A percentile compares a stretch with the other conserved stretches of the same genome.
Conservation (phyloP, 2,888 invertebrate species). For the Tholera decimalis region DNA sequence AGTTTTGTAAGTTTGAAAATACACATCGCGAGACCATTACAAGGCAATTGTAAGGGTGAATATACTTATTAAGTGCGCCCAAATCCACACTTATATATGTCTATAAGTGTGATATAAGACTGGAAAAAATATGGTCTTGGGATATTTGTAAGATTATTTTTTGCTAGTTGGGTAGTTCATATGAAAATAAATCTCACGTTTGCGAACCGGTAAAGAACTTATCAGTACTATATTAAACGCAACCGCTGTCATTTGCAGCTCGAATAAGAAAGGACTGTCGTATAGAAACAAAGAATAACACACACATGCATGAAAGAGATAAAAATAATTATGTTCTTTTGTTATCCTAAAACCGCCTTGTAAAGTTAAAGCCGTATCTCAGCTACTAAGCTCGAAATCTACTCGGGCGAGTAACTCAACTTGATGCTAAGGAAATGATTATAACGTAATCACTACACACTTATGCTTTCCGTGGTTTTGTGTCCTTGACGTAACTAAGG, state of each 20-base stretch:
- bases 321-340: neutral
- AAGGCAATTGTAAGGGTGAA: too few relatives aligned
- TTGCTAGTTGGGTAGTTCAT: too few relatives aligned
- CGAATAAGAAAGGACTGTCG: conserved; percentile 10
- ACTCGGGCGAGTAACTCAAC: neutral
- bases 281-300: conserved; percentile 12
- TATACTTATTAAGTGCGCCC: too few relatives aligned
- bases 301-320: neutral
- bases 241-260: conserved; percentile 31
- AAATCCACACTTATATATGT: too few relatives aligned
- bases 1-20: too few relatives aligned
- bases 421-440: conserved; percentile 27
- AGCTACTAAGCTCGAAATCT: conserved; percentile 16
- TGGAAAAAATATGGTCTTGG: too few relatives aligned
- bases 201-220: conserved; percentile 13
- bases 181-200: conserved; percentile 1
- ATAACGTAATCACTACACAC: conserved; percentile 12
- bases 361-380: conserved; percentile 20
- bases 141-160: too few relatives aligned
- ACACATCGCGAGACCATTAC: too few relatives aligned
- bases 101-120: too few relatives aligned
- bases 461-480: conserved; percentile 13
- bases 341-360: neutral
- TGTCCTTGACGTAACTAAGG: conserved; percentile 28
- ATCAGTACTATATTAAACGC: neutral